Conservation (phyloP, 2,797 vertebrate genomes). For the Tamandua tetradactyla region DNA sequence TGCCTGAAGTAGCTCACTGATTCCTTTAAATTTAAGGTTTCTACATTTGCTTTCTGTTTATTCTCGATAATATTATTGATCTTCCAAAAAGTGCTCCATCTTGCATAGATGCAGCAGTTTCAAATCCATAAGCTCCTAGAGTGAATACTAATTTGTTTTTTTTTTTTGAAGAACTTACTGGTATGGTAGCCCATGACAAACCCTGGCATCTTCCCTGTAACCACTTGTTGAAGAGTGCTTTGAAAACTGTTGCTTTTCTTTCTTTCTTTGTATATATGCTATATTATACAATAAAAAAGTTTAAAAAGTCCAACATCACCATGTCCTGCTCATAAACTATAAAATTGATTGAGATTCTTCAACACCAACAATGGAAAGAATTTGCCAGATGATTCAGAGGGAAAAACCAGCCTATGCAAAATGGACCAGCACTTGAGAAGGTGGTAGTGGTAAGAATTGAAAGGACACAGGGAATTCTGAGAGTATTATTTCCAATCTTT, state of each 20-base stretch:
- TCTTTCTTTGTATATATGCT: no score
- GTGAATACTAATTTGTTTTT: not conserved
- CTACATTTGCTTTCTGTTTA: slow-evolving; percentile 14
- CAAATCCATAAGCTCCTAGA: not conserved
- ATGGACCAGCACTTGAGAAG: not conserved
- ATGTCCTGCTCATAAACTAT: no score
- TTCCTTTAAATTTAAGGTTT: not conserved
- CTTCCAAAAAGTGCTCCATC: not conserved
- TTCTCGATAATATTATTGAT: not conserved
- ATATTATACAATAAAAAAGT: no score
- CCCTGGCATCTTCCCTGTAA: no score
- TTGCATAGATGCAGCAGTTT: not conserved
- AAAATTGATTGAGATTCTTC: no score
- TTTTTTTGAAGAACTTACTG: not conserved
- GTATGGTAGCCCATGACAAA: no score
- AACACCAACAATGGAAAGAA: no score
- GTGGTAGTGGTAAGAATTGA: not conserved
- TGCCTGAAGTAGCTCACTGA: not conserved
- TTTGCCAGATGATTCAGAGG: not conserved
- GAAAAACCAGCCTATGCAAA: not conserved
- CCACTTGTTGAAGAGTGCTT: no score
- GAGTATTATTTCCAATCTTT: not conserved
- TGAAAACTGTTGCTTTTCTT: no score
- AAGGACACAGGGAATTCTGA: not conserved
- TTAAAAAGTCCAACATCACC: no score